Evolutionary conservation across 2,113 vertebrate species (phyloP).

Genomic region (Zootoca vivipara): DNA sequence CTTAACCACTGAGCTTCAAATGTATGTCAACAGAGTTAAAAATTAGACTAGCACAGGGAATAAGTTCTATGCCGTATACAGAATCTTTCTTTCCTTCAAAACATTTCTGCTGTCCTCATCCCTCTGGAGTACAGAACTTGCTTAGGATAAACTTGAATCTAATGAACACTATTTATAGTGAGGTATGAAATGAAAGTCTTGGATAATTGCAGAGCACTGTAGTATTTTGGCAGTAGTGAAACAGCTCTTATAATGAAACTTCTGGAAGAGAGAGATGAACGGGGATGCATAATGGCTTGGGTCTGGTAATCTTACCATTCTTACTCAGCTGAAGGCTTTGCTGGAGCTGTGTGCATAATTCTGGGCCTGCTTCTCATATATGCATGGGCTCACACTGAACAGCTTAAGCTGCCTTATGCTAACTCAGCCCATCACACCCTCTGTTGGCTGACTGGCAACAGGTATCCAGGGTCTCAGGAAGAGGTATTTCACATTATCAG

Average conservation of each 20-base stretch:
- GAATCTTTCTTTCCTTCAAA: background rate
- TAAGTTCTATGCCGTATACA: background rate
- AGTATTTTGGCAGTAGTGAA: background rate
- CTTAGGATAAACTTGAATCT: background rate
- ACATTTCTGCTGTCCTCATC: background rate
- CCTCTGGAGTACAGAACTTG: background rate
- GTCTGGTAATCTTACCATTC: too few species aligned
- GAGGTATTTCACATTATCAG: background rate
- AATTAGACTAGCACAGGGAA: background rate
- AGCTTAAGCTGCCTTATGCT: background rate
- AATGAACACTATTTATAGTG: background rate
- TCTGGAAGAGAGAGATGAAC: accelerated
- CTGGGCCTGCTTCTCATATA: background rate
- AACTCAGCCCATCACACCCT: background rate
- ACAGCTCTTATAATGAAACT: background rate
- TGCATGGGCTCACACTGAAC: too few species aligned
- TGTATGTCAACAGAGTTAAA: background rate
- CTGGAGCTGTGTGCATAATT: background rate
- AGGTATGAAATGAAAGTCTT: background rate
- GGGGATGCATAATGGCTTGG: background rate
- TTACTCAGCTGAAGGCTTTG: background rate
- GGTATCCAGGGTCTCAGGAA: background rate
- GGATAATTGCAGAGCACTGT: background rate
- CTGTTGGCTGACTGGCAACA: too few species aligned
- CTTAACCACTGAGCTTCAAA: background rate